These are phyloP conservation scores for Polydrusus cervinus DNA, from an alignment of 2,888 invertebrate genomes.

Conservation along the genomic window DNA sequence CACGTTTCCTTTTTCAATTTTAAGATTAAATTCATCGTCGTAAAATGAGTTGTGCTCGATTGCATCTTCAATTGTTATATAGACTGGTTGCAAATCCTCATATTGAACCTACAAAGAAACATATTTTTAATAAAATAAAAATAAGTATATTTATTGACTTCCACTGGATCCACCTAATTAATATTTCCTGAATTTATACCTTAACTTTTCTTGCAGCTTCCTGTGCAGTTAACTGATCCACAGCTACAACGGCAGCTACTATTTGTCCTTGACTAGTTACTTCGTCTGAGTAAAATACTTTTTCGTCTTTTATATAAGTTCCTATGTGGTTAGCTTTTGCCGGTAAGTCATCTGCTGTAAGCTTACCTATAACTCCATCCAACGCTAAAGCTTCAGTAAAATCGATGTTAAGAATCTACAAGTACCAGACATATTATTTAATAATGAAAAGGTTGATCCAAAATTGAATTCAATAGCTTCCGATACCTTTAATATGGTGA, in stretches of 20 bases:
- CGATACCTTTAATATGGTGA: no score
- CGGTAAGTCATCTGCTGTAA: slow-evolving; percentile 84
- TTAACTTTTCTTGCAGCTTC: slow-evolving; percentile 85
- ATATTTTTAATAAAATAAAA: no score
- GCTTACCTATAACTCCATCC: slow-evolving; percentile 87
- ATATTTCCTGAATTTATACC: slow-evolving; percentile 67
- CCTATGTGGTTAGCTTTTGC: slow-evolving; percentile 77
- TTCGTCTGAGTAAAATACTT: slow-evolving; percentile 84
- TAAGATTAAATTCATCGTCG: slow-evolving; percentile 33
- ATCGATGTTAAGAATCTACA: slow-evolving; percentile 80
- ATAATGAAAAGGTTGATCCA: no score
- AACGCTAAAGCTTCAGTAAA: slow-evolving; percentile 80
- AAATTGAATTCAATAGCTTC: no score
- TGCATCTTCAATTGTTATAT: slow-evolving; percentile 92
- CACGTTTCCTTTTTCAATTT: slow-evolving; percentile 30
- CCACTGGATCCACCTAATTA: no score
- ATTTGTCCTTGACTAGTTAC: slow-evolving; percentile 80
- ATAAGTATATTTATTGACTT: no score
- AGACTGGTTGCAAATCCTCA: slow-evolving; percentile 85
- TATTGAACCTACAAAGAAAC: slow-evolving; percentile 73
- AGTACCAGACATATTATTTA: neutral
- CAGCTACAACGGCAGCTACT: slow-evolving; percentile 79
- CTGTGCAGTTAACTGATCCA: slow-evolving; percentile 86
- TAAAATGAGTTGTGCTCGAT: slow-evolving; percentile 83
- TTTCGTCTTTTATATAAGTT: slow-evolving; percentile 85